Conservation (phyloP, 1,140 invertebrate species). For the Eriosoma lanigerum region DNA sequence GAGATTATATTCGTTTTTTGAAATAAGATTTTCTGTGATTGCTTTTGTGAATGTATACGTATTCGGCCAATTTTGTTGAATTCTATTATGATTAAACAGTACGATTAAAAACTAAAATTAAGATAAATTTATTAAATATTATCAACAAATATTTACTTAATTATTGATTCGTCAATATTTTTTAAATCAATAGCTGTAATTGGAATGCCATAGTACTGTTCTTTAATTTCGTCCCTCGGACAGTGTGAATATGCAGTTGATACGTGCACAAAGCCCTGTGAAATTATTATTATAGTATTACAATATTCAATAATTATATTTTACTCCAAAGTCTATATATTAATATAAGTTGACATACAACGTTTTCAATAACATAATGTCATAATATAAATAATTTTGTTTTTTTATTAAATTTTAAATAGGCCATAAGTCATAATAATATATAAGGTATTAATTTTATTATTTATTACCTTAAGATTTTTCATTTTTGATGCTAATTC, state of each 20-base stretch:
- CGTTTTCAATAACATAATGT: too few species aligned
- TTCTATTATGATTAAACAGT: neutral
- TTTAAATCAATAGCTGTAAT: neutral
- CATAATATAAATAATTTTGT: too few species aligned
- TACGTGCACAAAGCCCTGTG: neutral
- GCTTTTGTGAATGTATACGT: constrained; percentile 47
- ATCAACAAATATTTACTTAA: neutral
- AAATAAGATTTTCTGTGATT: constrained; percentile 7
- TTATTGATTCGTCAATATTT: neutral
- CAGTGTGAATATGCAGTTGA: constrained; percentile 54
- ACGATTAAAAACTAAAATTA: neutral
- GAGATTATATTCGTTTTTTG: neutral
- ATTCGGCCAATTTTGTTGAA: constrained; percentile 27
- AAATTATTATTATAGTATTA: neutral
- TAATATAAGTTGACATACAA: neutral
- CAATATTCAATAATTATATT: neutral
- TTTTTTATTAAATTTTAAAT: constrained; percentile 62
- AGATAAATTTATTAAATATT: neutral
- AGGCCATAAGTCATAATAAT: too few species aligned
- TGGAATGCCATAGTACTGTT: neutral
- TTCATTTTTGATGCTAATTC: neutral
- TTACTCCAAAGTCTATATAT: neutral
- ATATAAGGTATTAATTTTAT: constrained; percentile 53
- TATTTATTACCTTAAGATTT: constrained; percentile 60
- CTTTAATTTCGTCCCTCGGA: constrained; percentile 55